These are phyloP conservation scores for Pantherophis guttatus DNA, from an alignment of 2,113 vertebrate genomes.

Conservation along the genomic window DNA sequence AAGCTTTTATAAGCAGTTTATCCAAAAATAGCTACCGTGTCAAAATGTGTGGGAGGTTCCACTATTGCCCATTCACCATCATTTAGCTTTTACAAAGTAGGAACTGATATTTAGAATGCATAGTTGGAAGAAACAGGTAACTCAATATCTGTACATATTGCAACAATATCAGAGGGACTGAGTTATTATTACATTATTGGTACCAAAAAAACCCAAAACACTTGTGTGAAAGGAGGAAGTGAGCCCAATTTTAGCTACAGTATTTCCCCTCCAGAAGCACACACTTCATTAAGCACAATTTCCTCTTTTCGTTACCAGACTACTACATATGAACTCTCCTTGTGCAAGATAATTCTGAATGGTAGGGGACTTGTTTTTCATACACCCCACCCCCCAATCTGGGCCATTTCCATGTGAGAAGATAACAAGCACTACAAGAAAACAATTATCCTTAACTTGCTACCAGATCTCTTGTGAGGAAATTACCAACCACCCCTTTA, in stretches of 20 bases:
- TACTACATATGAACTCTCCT: not conserved
- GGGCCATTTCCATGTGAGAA: not conserved
- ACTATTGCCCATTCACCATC: not conserved
- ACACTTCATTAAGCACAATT: not conserved
- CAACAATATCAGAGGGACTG: not conserved
- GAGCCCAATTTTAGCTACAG: not conserved
- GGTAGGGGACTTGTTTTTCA: not conserved
- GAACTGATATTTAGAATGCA: not conserved
- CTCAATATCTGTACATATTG: not conserved
- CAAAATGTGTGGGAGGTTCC: rapidly evolving
- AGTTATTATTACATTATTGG: not conserved
- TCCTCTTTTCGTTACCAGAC: not conserved
- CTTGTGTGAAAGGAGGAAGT: not conserved
- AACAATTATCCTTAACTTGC: not conserved
- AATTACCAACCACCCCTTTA: not conserved
- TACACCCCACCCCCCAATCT: not conserved
- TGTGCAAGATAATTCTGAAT: not conserved
- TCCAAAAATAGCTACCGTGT: not conserved
- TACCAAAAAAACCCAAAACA: not conserved
- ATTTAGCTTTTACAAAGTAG: not conserved
- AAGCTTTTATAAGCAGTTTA: not conserved
- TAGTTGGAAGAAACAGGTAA: not conserved
- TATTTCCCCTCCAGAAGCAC: not conserved
- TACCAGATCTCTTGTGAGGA: not conserved
- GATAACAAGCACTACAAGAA: not conserved